phyloP scores from a whole-genome alignment of 2,113 vertebrate genomes.

The Trematocara variabile region DNA sequence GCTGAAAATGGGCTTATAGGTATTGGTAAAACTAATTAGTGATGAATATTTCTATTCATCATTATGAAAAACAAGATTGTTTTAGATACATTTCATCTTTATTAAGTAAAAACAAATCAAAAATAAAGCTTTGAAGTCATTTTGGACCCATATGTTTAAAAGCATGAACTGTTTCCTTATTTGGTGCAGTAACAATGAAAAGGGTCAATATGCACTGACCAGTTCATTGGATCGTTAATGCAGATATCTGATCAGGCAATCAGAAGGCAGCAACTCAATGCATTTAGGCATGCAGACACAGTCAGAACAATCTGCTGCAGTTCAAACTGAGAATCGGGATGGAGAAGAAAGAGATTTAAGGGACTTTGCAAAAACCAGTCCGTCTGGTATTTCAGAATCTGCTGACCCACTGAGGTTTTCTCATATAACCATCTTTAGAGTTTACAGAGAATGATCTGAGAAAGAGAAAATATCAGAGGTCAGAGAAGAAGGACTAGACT shows the following conservation, averaged over 20 bases:
- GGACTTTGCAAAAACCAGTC: background rate
- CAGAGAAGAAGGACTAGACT: background rate
- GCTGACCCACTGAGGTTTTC: background rate
- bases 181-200: background rate
- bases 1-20: background rate
- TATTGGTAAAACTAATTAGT: background rate
- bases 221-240: background rate
- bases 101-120: background rate
- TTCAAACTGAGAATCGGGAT: background rate
- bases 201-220: background rate
- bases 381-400: background rate
- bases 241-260: background rate
- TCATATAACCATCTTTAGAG: background rate
- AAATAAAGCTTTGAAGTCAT: background rate
- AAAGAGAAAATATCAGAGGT: background rate
- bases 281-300: background rate
- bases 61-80: background rate
- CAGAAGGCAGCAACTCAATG: background rate
- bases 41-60: background rate
- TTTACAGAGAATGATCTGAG: background rate
- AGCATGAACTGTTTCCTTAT: background rate
- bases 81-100: background rate
- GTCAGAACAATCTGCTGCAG: background rate
- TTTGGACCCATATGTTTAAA: background rate
- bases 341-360: background rate